phyloP scores from a whole-genome alignment of 1,140 invertebrate genomes.

The Danaus melanippus region DNA sequence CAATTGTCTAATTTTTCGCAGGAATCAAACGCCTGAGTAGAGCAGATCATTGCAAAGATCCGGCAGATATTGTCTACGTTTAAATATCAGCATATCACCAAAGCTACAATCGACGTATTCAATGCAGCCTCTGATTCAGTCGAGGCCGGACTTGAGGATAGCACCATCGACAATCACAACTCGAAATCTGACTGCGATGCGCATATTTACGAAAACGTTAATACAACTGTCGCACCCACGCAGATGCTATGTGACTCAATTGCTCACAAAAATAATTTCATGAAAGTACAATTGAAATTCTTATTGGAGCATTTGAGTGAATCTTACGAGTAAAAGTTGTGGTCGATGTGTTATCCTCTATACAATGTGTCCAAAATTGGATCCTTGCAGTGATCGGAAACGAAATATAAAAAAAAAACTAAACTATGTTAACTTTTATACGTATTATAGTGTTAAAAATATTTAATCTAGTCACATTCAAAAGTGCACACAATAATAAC shows the following conservation, averaged over 20 bases:
- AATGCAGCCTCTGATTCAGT: conserved; percentile 47
- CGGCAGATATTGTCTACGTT: conserved; percentile 81
- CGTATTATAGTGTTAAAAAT: conserved; percentile 57
- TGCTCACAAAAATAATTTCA: conserved; percentile 66
- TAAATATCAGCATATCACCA: conserved; percentile 78
- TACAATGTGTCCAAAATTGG: conserved; percentile 61
- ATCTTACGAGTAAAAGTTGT: conserved; percentile 71
- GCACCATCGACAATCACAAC: conserved; percentile 49
- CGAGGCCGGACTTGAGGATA: conserved; percentile 46
- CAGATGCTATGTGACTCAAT: conserved; percentile 63
- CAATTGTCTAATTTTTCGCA: conserved; percentile 68
- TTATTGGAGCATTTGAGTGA: conserved; percentile 75
- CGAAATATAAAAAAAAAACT: conserved; percentile 37
- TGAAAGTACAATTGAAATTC: conserved; percentile 72
- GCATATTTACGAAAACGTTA: conserved; percentile 56
- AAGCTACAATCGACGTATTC: conserved; percentile 69
- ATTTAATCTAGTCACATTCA: conserved; percentile 71
- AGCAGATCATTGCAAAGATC: conserved; percentile 85
- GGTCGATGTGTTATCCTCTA: conserved; percentile 61
- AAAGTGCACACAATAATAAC: conserved; percentile 58
- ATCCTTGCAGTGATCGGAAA: conserved; percentile 73
- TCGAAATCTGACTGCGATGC: conserved; percentile 20
- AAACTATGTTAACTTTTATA: conserved; percentile 61
- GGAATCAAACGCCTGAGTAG: conserved; percentile 84
- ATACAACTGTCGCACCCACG: conserved; percentile 61